Evolutionary conservation across 2,113 vertebrate genomes (phyloP).

Genomic region (Spilogale gracilis): DNA sequence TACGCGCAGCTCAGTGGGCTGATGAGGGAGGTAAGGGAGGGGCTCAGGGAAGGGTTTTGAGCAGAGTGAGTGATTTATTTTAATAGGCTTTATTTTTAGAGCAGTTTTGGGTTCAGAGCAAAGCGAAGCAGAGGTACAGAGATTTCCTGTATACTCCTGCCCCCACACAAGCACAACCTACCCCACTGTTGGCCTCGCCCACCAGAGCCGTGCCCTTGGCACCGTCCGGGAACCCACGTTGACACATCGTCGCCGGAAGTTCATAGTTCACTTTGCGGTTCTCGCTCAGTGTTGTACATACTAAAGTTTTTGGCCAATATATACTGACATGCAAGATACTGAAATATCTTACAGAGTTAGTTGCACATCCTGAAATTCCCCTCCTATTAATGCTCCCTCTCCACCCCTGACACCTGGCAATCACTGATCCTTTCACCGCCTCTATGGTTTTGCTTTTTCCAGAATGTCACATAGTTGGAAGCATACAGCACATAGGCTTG

Average conservation of each 20-base stretch:
- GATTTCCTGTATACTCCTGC: neutral
- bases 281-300: neutral
- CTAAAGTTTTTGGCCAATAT: neutral
- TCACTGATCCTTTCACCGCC: neutral
- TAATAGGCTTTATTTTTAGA: neutral
- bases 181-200: too few relatives aligned
- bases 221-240: rapidly evolving
- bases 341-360: neutral
- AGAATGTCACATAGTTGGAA: neutral
- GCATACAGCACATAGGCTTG: neutral
- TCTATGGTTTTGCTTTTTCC: neutral
- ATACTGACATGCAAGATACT: too few relatives aligned
- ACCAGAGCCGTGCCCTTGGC: rapidly evolving
- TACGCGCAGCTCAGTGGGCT: neutral
- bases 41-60: neutral
- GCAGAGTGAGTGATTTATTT: neutral
- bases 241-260: neutral
- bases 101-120: neutral
- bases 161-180: neutral
- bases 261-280: neutral
- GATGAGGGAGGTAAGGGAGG: neutral
- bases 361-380: neutral
- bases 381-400: neutral
- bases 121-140: neutral
- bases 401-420: neutral